Evolutionary conservation across 2,113 vertebrate species (phyloP).

Genomic region (Sigmodon hispidus): DNA sequence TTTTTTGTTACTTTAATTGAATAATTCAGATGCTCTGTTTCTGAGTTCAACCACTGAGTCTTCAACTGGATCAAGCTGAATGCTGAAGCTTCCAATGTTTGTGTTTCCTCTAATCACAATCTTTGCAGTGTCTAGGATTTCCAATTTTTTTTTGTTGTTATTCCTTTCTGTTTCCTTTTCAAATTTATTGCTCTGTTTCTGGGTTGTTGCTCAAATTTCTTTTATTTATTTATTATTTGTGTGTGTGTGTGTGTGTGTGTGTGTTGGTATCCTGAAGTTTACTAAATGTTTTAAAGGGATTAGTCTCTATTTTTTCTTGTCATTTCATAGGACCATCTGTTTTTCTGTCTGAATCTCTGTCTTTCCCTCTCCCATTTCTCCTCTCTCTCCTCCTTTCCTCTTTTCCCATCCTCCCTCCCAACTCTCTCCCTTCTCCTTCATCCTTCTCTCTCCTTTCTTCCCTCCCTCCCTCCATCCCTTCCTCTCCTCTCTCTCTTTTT

Average conservation of each 20-base stretch:
- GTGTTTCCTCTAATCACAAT: background rate
- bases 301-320: background rate
- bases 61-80: background rate
- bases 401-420: no score
- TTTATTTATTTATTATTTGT: no score
- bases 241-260: no score
- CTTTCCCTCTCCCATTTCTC: no score
- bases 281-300: background rate
- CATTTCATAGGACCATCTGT: background rate
- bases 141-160: no score
- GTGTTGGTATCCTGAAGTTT: background rate
- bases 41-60: background rate
- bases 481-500: accelerated
- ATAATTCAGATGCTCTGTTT: background rate
- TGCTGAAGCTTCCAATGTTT: background rate
- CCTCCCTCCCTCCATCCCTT: no score
- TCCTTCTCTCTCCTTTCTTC: accelerated
- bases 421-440: background rate
- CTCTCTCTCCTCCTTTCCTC: background rate
- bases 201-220: background rate
- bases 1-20: no score
- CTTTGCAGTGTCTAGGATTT: background rate
- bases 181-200: background rate
- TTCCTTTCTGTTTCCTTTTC: background rate
- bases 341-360: no score